Evolutionary conservation across 2,888 invertebrate species (phyloP), one percentile per base, ranked within the genome.

Genomic region (Nymphalis c-album): DNA sequence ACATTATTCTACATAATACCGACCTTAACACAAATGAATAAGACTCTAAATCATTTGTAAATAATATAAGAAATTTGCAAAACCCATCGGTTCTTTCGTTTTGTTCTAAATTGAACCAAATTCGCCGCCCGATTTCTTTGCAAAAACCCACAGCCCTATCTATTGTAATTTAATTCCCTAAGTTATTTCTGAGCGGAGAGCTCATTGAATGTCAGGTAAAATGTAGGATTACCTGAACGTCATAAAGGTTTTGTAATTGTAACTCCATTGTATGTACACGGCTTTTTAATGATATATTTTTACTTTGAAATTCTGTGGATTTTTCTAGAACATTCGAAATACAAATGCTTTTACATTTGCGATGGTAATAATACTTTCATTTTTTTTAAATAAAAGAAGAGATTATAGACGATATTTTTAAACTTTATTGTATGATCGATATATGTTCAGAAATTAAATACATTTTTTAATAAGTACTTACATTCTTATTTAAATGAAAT

Each of bases 41-140:
- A 59, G 60, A 58, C 67, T 62, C 8, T 71, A 68, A 70, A 57
- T 71, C 2, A 31, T 6, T 62, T 68, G 57, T 17, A 13, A 20
- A 40, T 18, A 60, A 59, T 66, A 68, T 73, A 64, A 48, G 73
- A 71, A 75, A 70, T 75, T 75, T 71, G 73, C 72, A 69, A 71
- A 70, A 69, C 70, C 70, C 65, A 74, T 75, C 74, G 77, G 76
- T 76, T 80, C 82, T 81, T 85, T 85, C 82, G 82, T 86, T 86
- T 87, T 88, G 86, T 88, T 84, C 82, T 82, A 82, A 81, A 86
- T 80, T 79, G 78, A 79, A 79, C 80, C 78, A 84, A 83, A 81
- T 85, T 82, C 82, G 81, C 76, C 75, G 73, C 68, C 61, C 63
- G 71, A 68, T 68, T 69, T 64, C 31, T 63, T 63, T 71, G 70